phyloP scores from a whole-genome alignment of 2,888 invertebrate genomes.

The Tribolium freemani region DNA sequence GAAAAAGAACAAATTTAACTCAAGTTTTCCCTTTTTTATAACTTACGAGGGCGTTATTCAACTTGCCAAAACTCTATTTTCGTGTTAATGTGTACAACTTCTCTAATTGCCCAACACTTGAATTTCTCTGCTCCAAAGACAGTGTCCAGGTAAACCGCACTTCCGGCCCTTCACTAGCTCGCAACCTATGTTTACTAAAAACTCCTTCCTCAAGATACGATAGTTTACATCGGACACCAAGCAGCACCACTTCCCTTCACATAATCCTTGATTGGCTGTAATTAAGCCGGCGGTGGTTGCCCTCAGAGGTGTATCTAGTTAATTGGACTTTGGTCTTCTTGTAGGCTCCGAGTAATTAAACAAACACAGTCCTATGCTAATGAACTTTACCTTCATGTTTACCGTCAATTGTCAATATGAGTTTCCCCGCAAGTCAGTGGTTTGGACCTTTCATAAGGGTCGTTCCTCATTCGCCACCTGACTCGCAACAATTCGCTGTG shows the following conservation, averaged over 20 bases:
- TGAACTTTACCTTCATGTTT: constrained; percentile 51
- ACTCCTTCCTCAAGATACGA: constrained; percentile 12
- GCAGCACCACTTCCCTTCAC: constrained; percentile 38
- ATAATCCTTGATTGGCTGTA: constrained; percentile 54
- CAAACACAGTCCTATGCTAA: constrained; percentile 55
- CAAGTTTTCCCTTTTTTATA: too few relatives aligned
- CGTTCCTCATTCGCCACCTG: constrained; percentile 25
- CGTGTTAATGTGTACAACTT: too few relatives aligned
- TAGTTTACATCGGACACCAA: constrained; percentile 39
- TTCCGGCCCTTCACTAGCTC: neutral
- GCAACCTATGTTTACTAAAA: neutral
- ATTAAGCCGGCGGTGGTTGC: constrained; percentile 51
- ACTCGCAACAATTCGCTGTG: constrained; percentile 7
- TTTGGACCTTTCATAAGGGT: constrained; percentile 23
- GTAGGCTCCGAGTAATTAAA: constrained; percentile 55
- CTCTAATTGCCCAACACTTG: too few relatives aligned
- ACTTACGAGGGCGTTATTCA: too few relatives aligned
- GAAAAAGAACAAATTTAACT: too few relatives aligned
- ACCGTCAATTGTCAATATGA: constrained; percentile 45
- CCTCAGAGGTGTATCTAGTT: constrained; percentile 57
- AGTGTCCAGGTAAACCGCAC: neutral
- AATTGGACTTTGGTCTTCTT: constrained; percentile 53
- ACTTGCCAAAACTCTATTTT: too few relatives aligned
- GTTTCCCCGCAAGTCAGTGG: constrained; percentile 36
- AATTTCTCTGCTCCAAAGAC: neutral